These are phyloP conservation scores for Thunnus thynnus DNA, from an alignment of 2,113 vertebrate genomes.

Conservation along the genomic window DNA sequence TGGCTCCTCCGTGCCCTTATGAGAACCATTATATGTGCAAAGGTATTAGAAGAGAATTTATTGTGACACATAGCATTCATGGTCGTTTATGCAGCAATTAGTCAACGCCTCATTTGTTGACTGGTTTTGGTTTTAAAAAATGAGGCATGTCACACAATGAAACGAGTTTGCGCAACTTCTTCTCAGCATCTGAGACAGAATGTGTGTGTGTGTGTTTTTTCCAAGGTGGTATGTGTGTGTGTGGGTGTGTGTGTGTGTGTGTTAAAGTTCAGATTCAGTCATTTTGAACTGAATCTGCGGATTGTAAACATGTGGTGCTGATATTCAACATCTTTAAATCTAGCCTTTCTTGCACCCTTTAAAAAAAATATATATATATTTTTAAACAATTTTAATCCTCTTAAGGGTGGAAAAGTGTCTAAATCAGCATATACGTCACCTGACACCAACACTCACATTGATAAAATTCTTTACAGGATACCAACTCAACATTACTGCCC, in stretches of 20 bases:
- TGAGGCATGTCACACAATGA: slow-evolving; percentile 12
- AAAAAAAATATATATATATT: too few species aligned
- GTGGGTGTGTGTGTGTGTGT: not conserved
- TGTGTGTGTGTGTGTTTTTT: not conserved
- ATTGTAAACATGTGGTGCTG: not conserved
- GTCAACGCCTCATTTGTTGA: slow-evolving; percentile 32
- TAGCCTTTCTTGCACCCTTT: not conserved
- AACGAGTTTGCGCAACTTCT: slow-evolving; percentile 15
- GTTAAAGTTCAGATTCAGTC: not conserved
- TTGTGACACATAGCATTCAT: not conserved
- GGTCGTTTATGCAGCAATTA: slow-evolving; percentile 6
- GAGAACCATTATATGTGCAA: slow-evolving; percentile 29
- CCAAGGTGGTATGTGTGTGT: not conserved
- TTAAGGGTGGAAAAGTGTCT: too few species aligned
- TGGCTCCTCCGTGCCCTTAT: slow-evolving; percentile 23
- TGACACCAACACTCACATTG: not conserved
- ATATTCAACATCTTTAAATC: not conserved
- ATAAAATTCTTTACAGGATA: not conserved
- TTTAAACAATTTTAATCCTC: too few species aligned
- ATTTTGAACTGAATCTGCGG: not conserved
- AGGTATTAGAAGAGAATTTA: slow-evolving; percentile 9
- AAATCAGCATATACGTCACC: not conserved
- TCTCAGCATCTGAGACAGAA: slow-evolving; percentile 11
- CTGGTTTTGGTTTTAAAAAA: slow-evolving; percentile 9
- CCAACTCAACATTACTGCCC: not conserved